Conservation (phyloP, 2,797 vertebrate species). For the Pagetopsis macropterus region DNA sequence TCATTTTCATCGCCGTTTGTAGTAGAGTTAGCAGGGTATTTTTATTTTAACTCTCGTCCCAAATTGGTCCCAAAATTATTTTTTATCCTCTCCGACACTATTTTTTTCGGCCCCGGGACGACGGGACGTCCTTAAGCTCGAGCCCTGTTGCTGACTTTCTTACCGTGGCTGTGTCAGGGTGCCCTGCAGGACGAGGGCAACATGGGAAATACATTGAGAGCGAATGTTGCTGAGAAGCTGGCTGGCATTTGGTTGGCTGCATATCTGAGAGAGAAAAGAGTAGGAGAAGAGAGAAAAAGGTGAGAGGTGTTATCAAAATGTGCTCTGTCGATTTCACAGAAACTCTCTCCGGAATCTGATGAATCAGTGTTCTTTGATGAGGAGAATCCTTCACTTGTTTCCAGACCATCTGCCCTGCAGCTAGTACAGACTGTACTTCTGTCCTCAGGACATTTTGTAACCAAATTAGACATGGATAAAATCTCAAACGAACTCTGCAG, state of each 20-base stretch:
- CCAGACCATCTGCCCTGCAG: conserved; percentile 24
- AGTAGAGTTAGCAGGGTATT: too few species aligned
- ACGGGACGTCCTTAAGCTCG: too few species aligned
- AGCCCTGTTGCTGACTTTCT: conserved; percentile 29
- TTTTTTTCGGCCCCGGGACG: too few species aligned
- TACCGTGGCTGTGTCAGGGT: conserved; percentile 95
- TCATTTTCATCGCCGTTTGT: too few species aligned
- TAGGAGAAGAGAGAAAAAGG: background rate
- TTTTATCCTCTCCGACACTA: too few species aligned
- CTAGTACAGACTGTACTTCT: conserved; percentile 35
- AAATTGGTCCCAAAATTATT: too few species aligned
- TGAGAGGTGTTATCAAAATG: conserved; percentile 29
- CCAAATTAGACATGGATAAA: conserved; percentile 18
- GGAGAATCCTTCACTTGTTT: conserved; percentile 23
- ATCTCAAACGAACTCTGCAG: background rate
- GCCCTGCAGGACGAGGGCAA: conserved; percentile 95
- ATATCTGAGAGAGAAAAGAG: conserved; percentile 85
- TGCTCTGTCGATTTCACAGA: conserved; percentile 34
- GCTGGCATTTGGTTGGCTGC: conserved; percentile 96
- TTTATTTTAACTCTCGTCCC: too few species aligned
- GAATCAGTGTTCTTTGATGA: conserved; percentile 26
- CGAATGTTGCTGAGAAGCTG: conserved; percentile 99
- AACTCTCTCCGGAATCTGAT: conserved; percentile 21
- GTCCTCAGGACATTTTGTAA: conserved; percentile 19
- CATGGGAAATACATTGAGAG: conserved; percentile 98